Conservation (phyloP, 92 coral and sea anemone species). For the Parazoanthus swiftii region DNA sequence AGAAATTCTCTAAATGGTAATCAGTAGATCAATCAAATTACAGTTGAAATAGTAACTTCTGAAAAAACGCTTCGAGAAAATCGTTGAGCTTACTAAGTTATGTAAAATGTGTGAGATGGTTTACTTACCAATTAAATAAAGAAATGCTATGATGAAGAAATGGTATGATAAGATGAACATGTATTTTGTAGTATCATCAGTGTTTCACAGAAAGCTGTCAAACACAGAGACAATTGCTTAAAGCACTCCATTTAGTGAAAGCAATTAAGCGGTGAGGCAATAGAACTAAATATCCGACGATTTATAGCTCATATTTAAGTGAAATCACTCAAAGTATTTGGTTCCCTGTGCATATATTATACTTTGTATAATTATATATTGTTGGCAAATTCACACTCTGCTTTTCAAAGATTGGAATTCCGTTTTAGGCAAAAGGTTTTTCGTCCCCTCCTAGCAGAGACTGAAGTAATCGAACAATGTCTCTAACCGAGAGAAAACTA, state of each 20-base stretch:
- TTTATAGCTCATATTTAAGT: neutral
- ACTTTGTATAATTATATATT: too few species aligned
- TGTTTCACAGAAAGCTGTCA: neutral
- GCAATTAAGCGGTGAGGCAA: neutral
- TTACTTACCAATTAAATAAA: too few species aligned
- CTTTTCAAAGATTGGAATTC: neutral
- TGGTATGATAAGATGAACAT: too few species aligned
- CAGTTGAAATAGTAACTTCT: neutral
- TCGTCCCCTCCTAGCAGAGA: too few species aligned
- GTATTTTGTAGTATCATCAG: neutral
- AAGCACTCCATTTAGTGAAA: neutral
- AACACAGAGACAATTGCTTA: neutral
- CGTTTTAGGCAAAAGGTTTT: too few species aligned
- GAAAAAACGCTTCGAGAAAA: too few species aligned
- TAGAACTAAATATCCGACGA: neutral
- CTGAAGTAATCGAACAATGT: neutral
- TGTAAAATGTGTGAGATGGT: too few species aligned
- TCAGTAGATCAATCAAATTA: too few species aligned
- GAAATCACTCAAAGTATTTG: too few species aligned
- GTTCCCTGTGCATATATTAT: neutral
- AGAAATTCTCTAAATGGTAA: neutral
- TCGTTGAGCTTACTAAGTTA: too few species aligned
- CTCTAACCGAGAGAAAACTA: neutral
- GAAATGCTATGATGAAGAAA: too few species aligned
- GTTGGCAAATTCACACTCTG: neutral